A percentile compares a stretch with the other conserved stretches of the same genome.
Conservation (phyloP, 2,113 vertebrate species). For the Saccopteryx bilineata region DNA sequence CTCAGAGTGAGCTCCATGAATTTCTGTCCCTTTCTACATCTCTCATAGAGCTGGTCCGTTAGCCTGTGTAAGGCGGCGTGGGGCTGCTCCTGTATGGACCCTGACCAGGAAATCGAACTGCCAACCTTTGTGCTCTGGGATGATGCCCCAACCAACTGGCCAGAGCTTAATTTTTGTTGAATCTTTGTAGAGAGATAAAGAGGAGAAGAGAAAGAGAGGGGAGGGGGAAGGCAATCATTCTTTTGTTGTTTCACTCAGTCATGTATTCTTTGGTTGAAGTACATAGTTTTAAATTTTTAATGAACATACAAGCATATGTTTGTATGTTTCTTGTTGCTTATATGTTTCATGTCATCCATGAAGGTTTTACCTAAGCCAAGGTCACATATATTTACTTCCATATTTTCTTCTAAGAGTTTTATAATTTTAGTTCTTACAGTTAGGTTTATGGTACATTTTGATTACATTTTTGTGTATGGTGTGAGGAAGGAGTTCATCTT, state of each 20-base stretch:
- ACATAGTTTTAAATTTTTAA: too few relatives aligned
- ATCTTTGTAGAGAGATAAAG: too few relatives aligned
- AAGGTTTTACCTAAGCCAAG: neutral
- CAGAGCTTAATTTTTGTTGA: too few relatives aligned
- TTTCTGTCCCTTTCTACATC: neutral
- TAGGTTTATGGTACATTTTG: neutral
- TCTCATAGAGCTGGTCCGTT: neutral
- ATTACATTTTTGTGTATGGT: neutral
- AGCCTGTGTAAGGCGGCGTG: neutral
- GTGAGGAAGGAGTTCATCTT: neutral
- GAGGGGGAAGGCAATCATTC: too few relatives aligned
- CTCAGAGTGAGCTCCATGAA: neutral
- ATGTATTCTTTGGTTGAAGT: too few relatives aligned
- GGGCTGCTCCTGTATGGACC: too few relatives aligned
- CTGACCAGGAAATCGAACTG: too few relatives aligned
- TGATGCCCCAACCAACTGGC: too few relatives aligned
- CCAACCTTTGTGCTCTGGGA: too few relatives aligned
- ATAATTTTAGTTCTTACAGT: conserved; percentile 10
- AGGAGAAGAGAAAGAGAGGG: too few relatives aligned
- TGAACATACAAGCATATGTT: too few relatives aligned
- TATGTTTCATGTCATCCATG: neutral
- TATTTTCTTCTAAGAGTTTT: conserved; percentile 22
- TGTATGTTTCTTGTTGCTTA: neutral
- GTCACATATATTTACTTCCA: neutral
- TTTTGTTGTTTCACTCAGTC: too few relatives aligned